phyloP scores from a whole-genome alignment of 2,113 vertebrate species.

The Azemiops feae region DNA sequence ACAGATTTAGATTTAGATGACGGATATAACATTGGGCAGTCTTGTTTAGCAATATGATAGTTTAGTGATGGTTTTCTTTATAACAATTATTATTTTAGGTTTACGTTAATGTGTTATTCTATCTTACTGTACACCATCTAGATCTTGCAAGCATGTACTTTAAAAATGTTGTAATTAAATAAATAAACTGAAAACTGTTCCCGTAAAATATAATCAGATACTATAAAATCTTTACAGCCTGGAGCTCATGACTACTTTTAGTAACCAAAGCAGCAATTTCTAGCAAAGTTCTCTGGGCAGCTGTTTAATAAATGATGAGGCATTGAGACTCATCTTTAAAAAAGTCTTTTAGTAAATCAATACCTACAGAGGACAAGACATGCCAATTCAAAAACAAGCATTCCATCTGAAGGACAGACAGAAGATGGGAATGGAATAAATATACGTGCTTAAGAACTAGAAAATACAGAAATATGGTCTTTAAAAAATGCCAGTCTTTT shows the following conservation, averaged over 20 bases:
- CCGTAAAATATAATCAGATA: slow-evolving; percentile 32
- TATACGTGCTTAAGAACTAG: not conserved
- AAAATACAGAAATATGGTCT: not conserved
- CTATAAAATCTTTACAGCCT: slow-evolving; percentile 25
- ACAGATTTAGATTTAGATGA: not conserved
- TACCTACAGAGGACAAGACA: not conserved
- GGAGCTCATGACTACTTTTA: not conserved
- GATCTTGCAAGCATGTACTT: not conserved
- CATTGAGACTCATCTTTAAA: not conserved
- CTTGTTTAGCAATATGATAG: not conserved
- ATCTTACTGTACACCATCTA: not conserved
- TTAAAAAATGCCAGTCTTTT: not conserved
- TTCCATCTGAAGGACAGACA: not conserved
- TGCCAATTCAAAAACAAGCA: not conserved
- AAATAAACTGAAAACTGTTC: not conserved
- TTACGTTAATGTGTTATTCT: not conserved
- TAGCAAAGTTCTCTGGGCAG: slow-evolving; percentile 22
- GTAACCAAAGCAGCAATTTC: slow-evolving; percentile 16
- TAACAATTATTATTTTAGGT: not conserved
- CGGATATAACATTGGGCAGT: not conserved
- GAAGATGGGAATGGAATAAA: not conserved
- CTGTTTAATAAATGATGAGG: slow-evolving; percentile 50
- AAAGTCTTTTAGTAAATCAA: slow-evolving; percentile 46
- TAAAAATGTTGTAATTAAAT: not conserved
- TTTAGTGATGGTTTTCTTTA: not conserved